A percentile compares a stretch with the other conserved stretches of the same genome.
These are phyloP conservation scores for Emmelina monodactyla DNA, from an alignment of 2,888 invertebrate genomes.

Conservation along the genomic window DNA sequence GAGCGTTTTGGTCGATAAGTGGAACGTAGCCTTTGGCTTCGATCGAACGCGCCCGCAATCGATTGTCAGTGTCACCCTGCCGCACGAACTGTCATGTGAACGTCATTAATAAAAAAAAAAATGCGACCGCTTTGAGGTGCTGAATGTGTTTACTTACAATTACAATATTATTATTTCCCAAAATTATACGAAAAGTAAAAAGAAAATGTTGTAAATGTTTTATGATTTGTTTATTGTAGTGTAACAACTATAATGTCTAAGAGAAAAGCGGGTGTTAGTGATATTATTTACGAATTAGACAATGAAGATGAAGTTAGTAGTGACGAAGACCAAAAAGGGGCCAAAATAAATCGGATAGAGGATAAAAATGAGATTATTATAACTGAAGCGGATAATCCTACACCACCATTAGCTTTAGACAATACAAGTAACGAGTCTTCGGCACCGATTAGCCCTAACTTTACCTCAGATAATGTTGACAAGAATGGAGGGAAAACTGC, in stretches of 20 bases:
- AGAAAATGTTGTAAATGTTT: too few relatives aligned
- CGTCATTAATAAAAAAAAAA: too few relatives aligned
- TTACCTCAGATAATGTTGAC: slow-evolving; percentile 25
- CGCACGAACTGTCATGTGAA: too few relatives aligned
- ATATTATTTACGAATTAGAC: slow-evolving; percentile 61
- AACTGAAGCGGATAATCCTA: not conserved
- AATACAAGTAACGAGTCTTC: not conserved
- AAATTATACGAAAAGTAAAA: too few relatives aligned
- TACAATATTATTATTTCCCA: too few relatives aligned
- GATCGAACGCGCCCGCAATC: too few relatives aligned
- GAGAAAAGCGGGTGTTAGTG: slow-evolving; percentile 46
- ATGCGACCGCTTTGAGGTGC: too few relatives aligned
- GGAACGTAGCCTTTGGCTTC: too few relatives aligned
- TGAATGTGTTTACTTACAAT: slow-evolving; percentile 10
- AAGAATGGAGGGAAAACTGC: slow-evolving; percentile 52
- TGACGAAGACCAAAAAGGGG: slow-evolving; percentile 46
- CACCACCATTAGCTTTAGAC: not conserved
- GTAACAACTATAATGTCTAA: slow-evolving; percentile 36
- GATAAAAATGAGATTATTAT: slow-evolving; percentile 2
- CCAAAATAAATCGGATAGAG: slow-evolving; percentile 34
- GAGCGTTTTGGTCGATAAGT: too few relatives aligned
- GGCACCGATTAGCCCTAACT: slow-evolving; percentile 15
- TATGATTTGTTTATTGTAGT: not conserved
- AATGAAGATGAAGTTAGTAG: slow-evolving; percentile 55
- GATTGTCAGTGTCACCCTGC: too few relatives aligned